A percentile compares a stretch with the other conserved stretches of the same genome.
Conservation (phyloP, 2,888 invertebrate species). For the Seladonia tumulorum region DNA sequence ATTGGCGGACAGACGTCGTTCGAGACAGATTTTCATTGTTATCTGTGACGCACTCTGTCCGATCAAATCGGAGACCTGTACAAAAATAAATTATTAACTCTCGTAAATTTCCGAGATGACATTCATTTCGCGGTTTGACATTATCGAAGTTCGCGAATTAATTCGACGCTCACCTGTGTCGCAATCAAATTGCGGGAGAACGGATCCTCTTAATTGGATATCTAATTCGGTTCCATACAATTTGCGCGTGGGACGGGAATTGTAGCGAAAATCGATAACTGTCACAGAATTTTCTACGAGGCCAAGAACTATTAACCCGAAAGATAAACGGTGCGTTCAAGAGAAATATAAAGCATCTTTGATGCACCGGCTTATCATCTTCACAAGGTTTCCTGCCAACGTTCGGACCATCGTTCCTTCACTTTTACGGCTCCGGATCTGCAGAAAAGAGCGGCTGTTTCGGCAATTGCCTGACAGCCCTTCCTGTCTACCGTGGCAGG, state of each 20-base stretch:
- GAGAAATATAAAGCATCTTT: neutral
- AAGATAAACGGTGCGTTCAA: neutral
- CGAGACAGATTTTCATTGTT: neutral
- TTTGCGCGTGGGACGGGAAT: neutral
- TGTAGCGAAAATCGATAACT: neutral
- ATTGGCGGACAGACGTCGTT: neutral
- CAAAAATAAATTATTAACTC: neutral
- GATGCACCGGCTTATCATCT: constrained; percentile 18
- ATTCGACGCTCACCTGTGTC: neutral
- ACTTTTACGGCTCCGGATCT: constrained; percentile 89
- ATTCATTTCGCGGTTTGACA: neutral
- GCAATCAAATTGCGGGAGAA: neutral
- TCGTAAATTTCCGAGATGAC: neutral
- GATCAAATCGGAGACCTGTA: neutral
- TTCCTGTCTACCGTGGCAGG: constrained; percentile 88
- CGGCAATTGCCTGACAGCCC: constrained; percentile 71
- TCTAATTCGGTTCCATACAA: neutral
- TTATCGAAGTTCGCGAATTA: neutral
- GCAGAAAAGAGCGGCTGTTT: constrained; percentile 58
- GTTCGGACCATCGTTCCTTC: constrained; percentile 92
- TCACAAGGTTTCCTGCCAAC: constrained; percentile 90
- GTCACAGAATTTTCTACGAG: neutral
- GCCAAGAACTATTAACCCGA: neutral
- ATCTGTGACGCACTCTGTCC: neutral
- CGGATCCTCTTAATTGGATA: neutral